phyloP scores from a whole-genome alignment of 1,140 invertebrate genomes.

The Leptinotarsa lineolata region DNA sequence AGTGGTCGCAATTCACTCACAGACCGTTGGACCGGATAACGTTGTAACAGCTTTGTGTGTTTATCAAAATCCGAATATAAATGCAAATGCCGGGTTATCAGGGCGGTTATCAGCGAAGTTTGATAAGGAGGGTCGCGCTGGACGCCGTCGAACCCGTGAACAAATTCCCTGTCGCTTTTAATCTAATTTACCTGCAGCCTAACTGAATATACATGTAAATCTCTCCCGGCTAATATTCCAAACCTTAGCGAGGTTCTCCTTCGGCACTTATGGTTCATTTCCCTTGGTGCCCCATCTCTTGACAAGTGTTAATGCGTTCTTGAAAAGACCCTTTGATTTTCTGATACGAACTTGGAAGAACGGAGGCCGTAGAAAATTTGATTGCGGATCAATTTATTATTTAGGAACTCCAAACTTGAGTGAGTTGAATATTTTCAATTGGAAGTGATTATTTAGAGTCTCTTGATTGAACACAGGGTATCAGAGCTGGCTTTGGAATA shows the following conservation, averaged over 20 bases:
- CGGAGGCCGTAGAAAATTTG: no score
- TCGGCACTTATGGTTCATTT: neutral
- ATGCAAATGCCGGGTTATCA: conserved; percentile 49
- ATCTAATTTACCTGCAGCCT: conserved; percentile 47
- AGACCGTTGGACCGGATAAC: conserved; percentile 24
- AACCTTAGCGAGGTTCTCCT: neutral
- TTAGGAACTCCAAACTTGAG: no score
- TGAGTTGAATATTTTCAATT: no score
- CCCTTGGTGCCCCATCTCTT: neutral
- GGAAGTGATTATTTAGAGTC: no score
- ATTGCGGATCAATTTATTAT: no score
- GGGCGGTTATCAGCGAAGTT: conserved; percentile 41
- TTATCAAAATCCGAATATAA: conserved; percentile 50
- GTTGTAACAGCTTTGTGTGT: conserved; percentile 41
- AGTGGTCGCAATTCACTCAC: conserved; percentile 28
- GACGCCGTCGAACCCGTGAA: conserved; percentile 37
- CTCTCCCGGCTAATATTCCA: conserved; percentile 12
- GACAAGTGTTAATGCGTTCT: neutral
- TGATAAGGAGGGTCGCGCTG: conserved; percentile 37
- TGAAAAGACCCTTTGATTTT: neutral
- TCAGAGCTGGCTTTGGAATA: no score
- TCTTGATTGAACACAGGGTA: no score
- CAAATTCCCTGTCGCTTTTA: conserved; percentile 46
- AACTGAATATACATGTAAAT: conserved; percentile 51
- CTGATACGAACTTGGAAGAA: neutral